Evolutionary conservation across 2,113 vertebrate species (phyloP), one percentile per base, ranked within the genome.

Genomic region (Oncorhynchus nerka): DNA sequence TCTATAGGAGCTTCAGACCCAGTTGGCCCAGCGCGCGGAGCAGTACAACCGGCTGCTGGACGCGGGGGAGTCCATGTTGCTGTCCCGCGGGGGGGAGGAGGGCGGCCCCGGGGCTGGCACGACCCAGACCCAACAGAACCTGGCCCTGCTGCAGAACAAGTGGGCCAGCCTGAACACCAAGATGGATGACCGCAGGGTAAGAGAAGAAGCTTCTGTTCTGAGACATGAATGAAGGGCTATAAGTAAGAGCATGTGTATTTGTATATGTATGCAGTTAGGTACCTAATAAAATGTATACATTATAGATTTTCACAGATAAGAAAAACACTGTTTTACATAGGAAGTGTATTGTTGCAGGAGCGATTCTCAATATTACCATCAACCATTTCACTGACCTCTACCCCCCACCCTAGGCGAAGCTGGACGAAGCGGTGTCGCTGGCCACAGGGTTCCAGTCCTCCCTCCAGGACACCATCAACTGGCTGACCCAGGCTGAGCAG

Each of bases 401-500:
- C 69, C 30, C 28, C 70, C 28, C 28, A 26, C 28, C 39, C 22
- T 32, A 99, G 98, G 95, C 91, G 0, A 99, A 99, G 90, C 89
- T 99, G 89, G 98, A 99, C 65, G 97, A 99, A 81, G 98, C 95
- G 0, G 90, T 99, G 79, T 91, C 92, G 81, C 81, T 98, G 87
- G 98, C 98, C 39, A 97, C 95, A 0, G 95, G 96, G 74, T 99
- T 99, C 90, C 98, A 99, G 93, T 95, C 96, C 24, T 98, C 97
- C 48, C 93, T 99, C 16, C 98, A 99, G 90, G 97, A 99, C 84
- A 99, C 97, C 89, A 99, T 99, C 90, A 99, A 97, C 93, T 99
- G 98, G 98, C 94, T 99, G 81, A 99, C 97, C 0, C 92, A 98
- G 73, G 96, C 97, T 0, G 98, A 99, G 75, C 97, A 99, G 90